phyloP scores from a whole-genome alignment of 35 echinoderm and acorn worm genomes.

The Hemicentrotus pulcherrimus region DNA sequence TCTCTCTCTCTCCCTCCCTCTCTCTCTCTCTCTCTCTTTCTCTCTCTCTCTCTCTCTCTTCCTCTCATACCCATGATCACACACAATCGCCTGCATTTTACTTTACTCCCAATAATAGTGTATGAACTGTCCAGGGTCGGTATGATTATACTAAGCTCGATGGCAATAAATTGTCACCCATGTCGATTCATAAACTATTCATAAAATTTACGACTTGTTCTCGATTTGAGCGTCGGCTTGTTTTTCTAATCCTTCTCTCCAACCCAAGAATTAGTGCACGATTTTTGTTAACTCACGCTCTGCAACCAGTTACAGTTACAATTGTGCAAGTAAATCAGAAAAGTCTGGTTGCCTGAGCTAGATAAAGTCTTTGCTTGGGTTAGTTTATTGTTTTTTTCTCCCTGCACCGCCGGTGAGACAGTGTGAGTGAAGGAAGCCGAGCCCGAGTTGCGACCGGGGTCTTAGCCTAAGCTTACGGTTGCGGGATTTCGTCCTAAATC shows the following conservation, averaged over 20 bases:
- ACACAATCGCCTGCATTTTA: background rate
- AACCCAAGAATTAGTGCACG: background rate
- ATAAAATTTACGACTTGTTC: conserved; percentile 38
- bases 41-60: conserved; percentile 31
- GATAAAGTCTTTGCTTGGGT: background rate
- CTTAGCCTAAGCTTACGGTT: conserved; percentile 26
- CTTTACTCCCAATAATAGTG: background rate
- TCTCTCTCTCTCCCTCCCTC: background rate
- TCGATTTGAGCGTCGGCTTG: background rate
- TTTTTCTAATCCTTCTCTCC: background rate
- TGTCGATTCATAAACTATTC: conserved; percentile 24
- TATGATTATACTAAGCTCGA: conserved; percentile 17
- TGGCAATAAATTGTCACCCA: conserved; percentile 35
- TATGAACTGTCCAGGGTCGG: conserved; percentile 24
- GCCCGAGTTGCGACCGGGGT: conserved; percentile 14
- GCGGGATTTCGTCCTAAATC: conserved; percentile 49
- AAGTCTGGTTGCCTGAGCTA: background rate
- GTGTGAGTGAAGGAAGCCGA: background rate
- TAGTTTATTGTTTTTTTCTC: background rate
- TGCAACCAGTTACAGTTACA: background rate
- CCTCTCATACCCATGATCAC: background rate
- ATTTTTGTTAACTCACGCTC: background rate
- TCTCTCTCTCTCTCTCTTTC: conserved; percentile 29
- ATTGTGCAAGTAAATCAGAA: background rate
- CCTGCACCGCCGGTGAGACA: background rate